A percentile compares a stretch with the other conserved stretches of the same genome.
These are phyloP conservation scores for Ptychodera flava DNA, from an alignment of 35 echinoderm and acorn worm species.

Conservation along the genomic window DNA sequence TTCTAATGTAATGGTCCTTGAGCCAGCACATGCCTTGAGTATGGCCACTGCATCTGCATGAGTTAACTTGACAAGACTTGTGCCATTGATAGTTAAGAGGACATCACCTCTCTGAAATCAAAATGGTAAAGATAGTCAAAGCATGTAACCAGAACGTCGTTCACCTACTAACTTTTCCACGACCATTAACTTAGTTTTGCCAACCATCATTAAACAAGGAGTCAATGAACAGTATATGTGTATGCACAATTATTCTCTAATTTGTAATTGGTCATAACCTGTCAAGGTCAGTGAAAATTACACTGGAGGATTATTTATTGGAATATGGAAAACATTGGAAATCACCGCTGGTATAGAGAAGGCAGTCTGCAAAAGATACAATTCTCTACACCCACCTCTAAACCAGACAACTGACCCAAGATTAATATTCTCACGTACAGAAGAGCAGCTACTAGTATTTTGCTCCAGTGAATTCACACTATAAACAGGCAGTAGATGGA, in stretches of 20 bases:
- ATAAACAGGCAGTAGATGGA: too few species aligned
- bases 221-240: too few species aligned
- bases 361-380: not conserved
- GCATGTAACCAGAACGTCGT: too few species aligned
- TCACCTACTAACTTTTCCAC: too few species aligned
- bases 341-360: not conserved
- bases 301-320: too few species aligned
- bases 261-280: too few species aligned
- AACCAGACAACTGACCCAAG: not conserved
- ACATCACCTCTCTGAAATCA: constrained; percentile 78
- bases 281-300: too few species aligned
- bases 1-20: constrained; percentile 54
- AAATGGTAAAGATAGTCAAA: too few species aligned
- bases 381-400: not conserved
- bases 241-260: too few species aligned
- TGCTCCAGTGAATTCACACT: not conserved
- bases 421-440: not conserved
- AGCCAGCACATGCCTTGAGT: constrained; percentile 65
- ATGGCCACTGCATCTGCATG: constrained; percentile 88
- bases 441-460: not conserved
- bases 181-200: too few species aligned
- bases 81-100: constrained; percentile 75
- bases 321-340: too few species aligned
- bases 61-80: constrained; percentile 67
- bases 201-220: too few species aligned